Conservation (phyloP, 2,797 vertebrate genomes). For the Ambastaia sidthimunki region DNA sequence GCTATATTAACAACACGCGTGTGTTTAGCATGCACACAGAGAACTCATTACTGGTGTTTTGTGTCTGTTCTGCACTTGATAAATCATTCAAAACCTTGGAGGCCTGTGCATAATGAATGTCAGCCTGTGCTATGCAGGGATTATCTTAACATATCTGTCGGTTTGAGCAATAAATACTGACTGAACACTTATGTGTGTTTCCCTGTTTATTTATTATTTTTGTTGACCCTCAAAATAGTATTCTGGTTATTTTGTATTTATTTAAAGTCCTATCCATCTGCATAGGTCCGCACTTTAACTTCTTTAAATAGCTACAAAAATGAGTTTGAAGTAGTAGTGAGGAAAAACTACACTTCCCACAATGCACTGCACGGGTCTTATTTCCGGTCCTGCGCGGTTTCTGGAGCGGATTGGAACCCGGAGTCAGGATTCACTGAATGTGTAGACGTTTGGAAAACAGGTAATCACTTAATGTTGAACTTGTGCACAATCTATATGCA, state of each 20-base stretch:
- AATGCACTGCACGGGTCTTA: slow-evolving; percentile 65
- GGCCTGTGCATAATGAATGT: slow-evolving; percentile 55
- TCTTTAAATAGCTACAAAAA: background rate
- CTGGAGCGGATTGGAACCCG: slow-evolving; percentile 99
- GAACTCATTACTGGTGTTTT: background rate
- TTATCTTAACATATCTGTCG: slow-evolving; percentile 67
- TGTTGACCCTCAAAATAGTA: background rate
- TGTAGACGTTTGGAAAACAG: slow-evolving; percentile 84
- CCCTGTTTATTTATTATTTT: background rate
- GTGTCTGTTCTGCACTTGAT: slow-evolving; percentile 5
- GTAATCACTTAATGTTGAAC: slow-evolving; percentile 76
- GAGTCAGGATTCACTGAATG: slow-evolving; percentile 95
- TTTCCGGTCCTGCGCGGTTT: slow-evolving; percentile 97
- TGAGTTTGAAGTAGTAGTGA: background rate
- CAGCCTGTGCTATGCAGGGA: slow-evolving; percentile 67
- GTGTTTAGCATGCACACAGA: background rate
- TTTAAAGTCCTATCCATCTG: background rate
- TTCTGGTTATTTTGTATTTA: background rate
- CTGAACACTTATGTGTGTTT: slow-evolving; percentile 55
- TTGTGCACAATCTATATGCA: slow-evolving; percentile 6
- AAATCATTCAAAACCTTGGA: slow-evolving; percentile 3
- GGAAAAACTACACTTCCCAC: slow-evolving; percentile 82
- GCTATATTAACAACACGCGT: slow-evolving; percentile 19
- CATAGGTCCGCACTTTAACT: no score
- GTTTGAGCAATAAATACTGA: slow-evolving; percentile 74